phyloP scores from a whole-genome alignment of 2,888 invertebrate species.

The Caenorhabditis afra region DNA sequence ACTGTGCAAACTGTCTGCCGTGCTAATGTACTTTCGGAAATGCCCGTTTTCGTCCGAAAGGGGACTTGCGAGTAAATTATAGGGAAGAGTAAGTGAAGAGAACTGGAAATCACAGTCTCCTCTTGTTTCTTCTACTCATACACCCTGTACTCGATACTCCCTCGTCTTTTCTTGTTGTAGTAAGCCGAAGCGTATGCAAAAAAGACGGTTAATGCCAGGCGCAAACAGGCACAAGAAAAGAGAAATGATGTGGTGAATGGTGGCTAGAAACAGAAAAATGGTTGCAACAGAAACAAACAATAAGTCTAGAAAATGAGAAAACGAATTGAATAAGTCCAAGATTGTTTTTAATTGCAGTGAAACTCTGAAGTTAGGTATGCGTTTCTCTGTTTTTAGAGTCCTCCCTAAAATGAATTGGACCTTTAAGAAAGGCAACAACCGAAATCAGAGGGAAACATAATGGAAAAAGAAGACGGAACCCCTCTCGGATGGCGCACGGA shows the following conservation, averaged over 20 bases:
- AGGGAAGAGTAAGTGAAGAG: neutral
- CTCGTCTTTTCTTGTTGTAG: conserved; percentile 40
- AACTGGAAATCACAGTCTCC: conserved; percentile 35
- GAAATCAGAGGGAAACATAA: neutral
- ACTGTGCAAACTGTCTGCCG: conserved; percentile 56
- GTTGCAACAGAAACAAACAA: conserved; percentile 5
- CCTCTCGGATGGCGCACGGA: neutral
- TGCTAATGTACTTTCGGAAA: conserved; percentile 48
- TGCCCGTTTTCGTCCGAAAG: conserved; percentile 5
- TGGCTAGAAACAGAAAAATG: conserved; percentile 1
- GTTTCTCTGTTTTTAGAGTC: no score
- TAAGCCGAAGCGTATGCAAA: conserved; percentile 53
- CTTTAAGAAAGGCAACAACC: neutral
- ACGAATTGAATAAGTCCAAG: no score
- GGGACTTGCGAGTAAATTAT: neutral
- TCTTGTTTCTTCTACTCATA: conserved; percentile 1
- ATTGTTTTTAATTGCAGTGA: no score
- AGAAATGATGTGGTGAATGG: conserved; percentile 2
- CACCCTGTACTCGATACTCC: conserved; percentile 34
- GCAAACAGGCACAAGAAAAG: conserved; percentile 32
- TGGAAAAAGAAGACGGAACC: conserved; percentile 9
- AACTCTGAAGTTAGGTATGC: no score
- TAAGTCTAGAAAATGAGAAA: neutral
- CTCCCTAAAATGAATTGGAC: no score
- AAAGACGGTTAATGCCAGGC: conserved; percentile 44